phyloP scores from a whole-genome alignment of 2,113 vertebrate species.

The Benitochromis conjunctus region DNA sequence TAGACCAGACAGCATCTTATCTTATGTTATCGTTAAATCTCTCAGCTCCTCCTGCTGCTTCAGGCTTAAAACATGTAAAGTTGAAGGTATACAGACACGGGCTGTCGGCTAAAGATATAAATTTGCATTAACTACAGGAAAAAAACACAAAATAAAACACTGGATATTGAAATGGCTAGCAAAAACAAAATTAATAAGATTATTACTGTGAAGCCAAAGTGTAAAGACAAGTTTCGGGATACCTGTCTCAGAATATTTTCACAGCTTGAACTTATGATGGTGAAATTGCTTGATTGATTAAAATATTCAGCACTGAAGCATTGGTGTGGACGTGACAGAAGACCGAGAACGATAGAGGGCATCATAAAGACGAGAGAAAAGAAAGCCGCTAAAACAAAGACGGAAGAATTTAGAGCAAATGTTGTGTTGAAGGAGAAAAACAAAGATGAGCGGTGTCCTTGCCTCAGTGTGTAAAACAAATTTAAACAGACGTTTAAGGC shows the following conservation, averaged over 20 bases:
- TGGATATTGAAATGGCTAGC: background rate
- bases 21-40: background rate
- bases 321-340: background rate
- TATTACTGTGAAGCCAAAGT: background rate
- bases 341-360: background rate
- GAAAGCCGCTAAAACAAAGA: background rate
- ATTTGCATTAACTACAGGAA: background rate
- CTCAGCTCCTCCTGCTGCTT: background rate
- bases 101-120: background rate
- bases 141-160: background rate
- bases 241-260: background rate
- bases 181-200: background rate
- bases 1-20: background rate
- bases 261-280: background rate
- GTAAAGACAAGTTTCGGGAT: background rate
- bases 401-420: background rate
- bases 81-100: accelerated
- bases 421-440: background rate
- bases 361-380: background rate
- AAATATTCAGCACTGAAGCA: background rate
- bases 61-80: background rate
- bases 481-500: background rate
- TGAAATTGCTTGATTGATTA: background rate
- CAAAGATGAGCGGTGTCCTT: background rate
- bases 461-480: background rate